phyloP scores from a whole-genome alignment of 1,140 invertebrate species.

The Drosophila miranda region DNA sequence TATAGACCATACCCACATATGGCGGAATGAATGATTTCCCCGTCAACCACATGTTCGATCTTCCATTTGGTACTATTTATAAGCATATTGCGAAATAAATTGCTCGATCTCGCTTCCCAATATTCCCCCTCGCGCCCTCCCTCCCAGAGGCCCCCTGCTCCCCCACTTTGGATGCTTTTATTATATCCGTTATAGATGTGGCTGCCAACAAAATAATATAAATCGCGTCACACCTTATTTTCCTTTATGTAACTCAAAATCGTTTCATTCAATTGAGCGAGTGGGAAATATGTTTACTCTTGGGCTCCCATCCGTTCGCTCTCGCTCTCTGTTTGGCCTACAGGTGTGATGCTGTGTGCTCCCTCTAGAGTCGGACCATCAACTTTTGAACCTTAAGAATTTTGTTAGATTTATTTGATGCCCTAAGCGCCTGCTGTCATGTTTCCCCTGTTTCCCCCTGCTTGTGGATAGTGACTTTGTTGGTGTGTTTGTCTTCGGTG shows the following conservation, averaged over 20 bases:
- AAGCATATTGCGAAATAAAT: slow-evolving; percentile 61
- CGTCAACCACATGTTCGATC: slow-evolving; percentile 72
- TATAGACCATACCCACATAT: slow-evolving; percentile 48
- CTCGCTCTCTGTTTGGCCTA: neutral
- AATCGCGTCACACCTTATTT: slow-evolving; percentile 64
- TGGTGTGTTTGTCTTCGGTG: neutral
- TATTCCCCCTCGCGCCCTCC: slow-evolving; percentile 1
- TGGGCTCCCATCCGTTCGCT: neutral
- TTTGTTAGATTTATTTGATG: slow-evolving; percentile 51
- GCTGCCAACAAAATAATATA: slow-evolving; percentile 58
- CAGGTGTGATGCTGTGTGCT: too few species aligned
- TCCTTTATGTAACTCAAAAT: slow-evolving; percentile 62
- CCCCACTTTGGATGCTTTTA: slow-evolving; percentile 38
- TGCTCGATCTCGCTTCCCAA: slow-evolving; percentile 51
- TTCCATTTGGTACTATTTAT: slow-evolving; percentile 51
- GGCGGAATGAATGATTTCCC: slow-evolving; percentile 41
- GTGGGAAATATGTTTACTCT: slow-evolving; percentile 10
- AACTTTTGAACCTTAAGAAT: neutral
- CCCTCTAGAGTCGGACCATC: too few species aligned
- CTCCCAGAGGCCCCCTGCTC: too few species aligned
- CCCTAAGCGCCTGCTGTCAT: slow-evolving; percentile 69
- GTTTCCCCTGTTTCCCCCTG: slow-evolving; percentile 24
- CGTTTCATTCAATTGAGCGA: slow-evolving; percentile 41
- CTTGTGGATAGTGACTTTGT: slow-evolving; percentile 20
- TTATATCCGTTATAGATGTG: slow-evolving; percentile 50